Evolutionary conservation across 2,113 vertebrate genomes (phyloP), one percentile per base, ranked within the genome.

Genomic region (Albula goreensis): DNA sequence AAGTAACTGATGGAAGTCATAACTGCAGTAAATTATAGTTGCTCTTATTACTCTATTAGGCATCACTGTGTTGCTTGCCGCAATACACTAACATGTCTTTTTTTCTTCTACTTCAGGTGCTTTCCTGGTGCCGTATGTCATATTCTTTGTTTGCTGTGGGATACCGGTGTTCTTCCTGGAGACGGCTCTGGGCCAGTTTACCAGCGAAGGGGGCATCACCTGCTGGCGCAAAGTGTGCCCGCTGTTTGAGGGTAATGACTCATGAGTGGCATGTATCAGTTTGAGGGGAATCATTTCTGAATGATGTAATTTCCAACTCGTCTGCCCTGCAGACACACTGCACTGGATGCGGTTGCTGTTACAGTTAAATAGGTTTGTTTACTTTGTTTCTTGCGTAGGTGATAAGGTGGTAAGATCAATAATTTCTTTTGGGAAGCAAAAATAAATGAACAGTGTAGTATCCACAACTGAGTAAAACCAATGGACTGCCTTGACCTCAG

Each of bases 81-180:
- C 41, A 50, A 41, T 15, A 63, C 2, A 82, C 50, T 41, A 3
- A 19, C 4, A 10, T 66, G 19, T 78, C 10, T 79, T 12, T 41
- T 9, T 83, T 57, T 19, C 17, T 41, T 85, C 10, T 83, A 13
- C 87, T 87, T 25, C 86, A 99, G 98, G 98, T 93, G 98, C 98
- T 1, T 99, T 99, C 92, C 97, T 99, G 88, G 98, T 99, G 86
- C 98, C 98, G 0, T 99, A 99, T 2, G 98, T 99, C 92, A 96
- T 99, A 66, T 99, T 99, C 94, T 99, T 99, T 60, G 92, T 99
- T 81, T 99, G 97, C 93, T 99, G 98, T 89, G 98, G 98, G n/a
- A 99, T 99, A 90, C 98, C 98, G 0, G 97, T 99, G 0, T 99
- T 99, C 94, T 99, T 99, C 95, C 89, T 99, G 95, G 98, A 99